These are phyloP conservation scores for Trachelus iudaicus DNA, from an alignment of 2,888 invertebrate genomes.

Conservation along the genomic window DNA sequence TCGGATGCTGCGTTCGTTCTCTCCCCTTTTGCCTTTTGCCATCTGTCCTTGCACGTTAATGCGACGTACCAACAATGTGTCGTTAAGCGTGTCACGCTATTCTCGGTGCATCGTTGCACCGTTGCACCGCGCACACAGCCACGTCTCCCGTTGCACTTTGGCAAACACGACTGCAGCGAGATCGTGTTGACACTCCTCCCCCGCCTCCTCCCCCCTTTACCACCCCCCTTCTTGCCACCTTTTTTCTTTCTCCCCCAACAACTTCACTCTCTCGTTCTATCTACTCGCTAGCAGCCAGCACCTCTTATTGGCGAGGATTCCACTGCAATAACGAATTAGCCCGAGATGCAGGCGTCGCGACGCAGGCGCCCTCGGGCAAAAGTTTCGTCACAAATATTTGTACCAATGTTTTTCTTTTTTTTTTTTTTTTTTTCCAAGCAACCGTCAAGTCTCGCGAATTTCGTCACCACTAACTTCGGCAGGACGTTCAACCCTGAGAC, in stretches of 20 bases:
- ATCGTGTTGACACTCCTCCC: not conserved
- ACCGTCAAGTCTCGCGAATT: no score
- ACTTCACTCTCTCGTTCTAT: not conserved
- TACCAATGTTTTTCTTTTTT: not conserved
- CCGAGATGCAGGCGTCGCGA: not conserved
- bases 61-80: no score
- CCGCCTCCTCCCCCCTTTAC: not conserved
- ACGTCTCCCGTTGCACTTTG: no score
- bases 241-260: not conserved
- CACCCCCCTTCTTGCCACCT: not conserved
- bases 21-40: no score
- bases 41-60: no score
- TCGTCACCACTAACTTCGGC: no score
- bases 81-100: no score
- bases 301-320: not conserved
- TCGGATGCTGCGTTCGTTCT: no score
- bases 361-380: not conserved
- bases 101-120: no score
- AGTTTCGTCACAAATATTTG: not conserved
- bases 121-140: no score
- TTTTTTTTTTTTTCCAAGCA: not conserved
- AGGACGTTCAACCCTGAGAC: no score
- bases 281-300: not conserved
- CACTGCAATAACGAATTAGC: not conserved
- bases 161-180: not conserved